Conservation (phyloP, 1,140 invertebrate species). For the Megathymus violae region DNA sequence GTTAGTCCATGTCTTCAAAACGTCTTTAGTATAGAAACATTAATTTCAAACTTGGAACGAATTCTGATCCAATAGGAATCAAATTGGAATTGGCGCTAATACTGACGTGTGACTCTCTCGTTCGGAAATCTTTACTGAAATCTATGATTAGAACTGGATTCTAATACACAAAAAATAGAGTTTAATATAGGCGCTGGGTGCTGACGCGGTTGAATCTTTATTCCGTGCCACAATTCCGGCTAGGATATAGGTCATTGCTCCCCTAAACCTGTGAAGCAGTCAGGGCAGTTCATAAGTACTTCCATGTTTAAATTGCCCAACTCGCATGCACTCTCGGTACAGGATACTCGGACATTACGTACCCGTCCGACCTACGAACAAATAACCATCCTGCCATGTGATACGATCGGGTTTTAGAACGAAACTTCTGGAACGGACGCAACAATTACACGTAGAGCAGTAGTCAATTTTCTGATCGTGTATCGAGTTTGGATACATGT, state of each 20-base stretch:
- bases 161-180: constrained; percentile 78
- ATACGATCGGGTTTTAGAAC: constrained; percentile 55
- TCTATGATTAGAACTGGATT: constrained; percentile 78
- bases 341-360: constrained; percentile 66
- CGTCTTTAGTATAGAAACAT: constrained; percentile 37
- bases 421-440: constrained; percentile 46
- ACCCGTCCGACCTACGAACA: constrained; percentile 52
- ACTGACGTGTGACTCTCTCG: constrained; percentile 62
- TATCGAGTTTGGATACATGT: constrained; percentile 1
- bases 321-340: constrained; percentile 77
- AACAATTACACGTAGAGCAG: constrained; percentile 44
- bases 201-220: constrained; percentile 62
- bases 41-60: constrained; percentile 57
- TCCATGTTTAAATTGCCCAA: constrained; percentile 80
- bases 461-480: constrained; percentile 29
- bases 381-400: constrained; percentile 59
- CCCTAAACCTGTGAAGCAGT: constrained; percentile 80
- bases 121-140: constrained; percentile 52
- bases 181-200: constrained; percentile 63
- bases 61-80: constrained; percentile 59
- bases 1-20: constrained; percentile 41
- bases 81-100: constrained; percentile 63
- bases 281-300: constrained; percentile 78
- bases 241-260: constrained; percentile 83
- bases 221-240: constrained; percentile 55